phyloP scores from a whole-genome alignment of 2,797 vertebrate species.

The Neopelma chrysocephalum region DNA sequence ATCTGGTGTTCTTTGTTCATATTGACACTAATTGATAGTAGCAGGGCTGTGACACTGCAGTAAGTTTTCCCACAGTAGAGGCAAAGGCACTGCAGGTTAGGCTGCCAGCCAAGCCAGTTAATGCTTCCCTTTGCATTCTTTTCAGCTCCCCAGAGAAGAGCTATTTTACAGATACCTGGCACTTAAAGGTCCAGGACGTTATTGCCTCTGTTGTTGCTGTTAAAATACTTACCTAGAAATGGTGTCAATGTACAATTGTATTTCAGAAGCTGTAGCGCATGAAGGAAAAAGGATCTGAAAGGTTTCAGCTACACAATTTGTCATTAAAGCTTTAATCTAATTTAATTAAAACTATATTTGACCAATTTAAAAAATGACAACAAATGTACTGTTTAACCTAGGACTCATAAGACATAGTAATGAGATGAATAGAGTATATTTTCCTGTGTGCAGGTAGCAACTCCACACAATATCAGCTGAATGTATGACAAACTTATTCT shows the following conservation, averaged over 20 bases:
- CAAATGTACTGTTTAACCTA: not conserved
- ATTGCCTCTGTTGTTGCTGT: not conserved
- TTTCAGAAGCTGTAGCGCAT: not conserved
- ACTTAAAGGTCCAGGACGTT: constrained; percentile 47
- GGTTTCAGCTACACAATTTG: not conserved
- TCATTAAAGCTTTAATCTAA: constrained; percentile 14
- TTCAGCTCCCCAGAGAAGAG: constrained; percentile 55
- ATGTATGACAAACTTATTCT: not conserved
- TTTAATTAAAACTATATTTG: constrained; percentile 29
- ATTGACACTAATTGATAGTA: constrained; percentile 69
- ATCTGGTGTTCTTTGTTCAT: constrained; percentile 48
- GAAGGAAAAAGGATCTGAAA: not conserved
- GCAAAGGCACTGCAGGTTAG: constrained; percentile 61
- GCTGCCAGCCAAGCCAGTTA: constrained; percentile 61
- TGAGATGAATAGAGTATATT: not conserved
- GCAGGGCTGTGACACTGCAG: constrained; percentile 66
- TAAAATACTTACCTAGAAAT: constrained; percentile 25
- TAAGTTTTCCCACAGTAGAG: constrained; percentile 67
- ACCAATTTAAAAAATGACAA: not conserved
- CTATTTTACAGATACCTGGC: constrained; percentile 55
- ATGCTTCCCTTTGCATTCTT: constrained; percentile 65
- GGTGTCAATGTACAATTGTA: not conserved
- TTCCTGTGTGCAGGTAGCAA: not conserved
- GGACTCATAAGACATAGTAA: not conserved
- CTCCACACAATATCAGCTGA: not conserved